Evolutionary conservation across 2,113 vertebrate genomes (phyloP), one percentile per base, ranked within the genome.

Genomic region (Mormyrus iriodes): DNA sequence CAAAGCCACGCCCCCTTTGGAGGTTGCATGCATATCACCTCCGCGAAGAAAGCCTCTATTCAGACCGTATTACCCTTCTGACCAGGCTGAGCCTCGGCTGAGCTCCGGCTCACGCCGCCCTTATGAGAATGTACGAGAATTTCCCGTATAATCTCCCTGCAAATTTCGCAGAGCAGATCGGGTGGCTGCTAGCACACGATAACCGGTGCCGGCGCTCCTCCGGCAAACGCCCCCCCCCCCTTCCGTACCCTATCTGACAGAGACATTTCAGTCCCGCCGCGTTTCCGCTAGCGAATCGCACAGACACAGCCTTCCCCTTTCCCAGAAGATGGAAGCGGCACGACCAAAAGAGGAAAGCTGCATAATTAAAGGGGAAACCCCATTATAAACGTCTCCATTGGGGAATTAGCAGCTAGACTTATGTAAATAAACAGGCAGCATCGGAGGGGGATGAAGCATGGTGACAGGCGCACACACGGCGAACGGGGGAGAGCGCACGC

Each of bases 311-410:
- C 27, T 13, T 19, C 10, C 21, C 84, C 21, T 86, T 44, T 27
- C n/a, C 12, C 46, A 27, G 44, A 55, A 83, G 35, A 83, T 82
- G 39, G 46, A 73, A 51, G 48, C 65, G 48, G 46, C 19, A n/a
- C 10, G 19, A 21, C 27, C 44, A 69, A 76, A 88, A 79, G 27
- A n/a, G 48, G n/a, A 51, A 84, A n/a, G 42, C 19, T 84, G 82
- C 49, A 55, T 53, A 55, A 86, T 86, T 86, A 86, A 86, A 55
- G 49, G 51, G 51, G 85, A 86, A 86, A 39, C 49, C 49, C 85
- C 49, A 86, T 53, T 86, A 49, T 86, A 55, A 86, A 86, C 51
- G 85, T 27, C 85, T 86, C 49, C 52, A 44, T 87, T 39, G 35
- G 86, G 86, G 35, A 87, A 87, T 87, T 87, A 65, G 55, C 35